These are phyloP conservation scores for Cotesia congregata DNA, from an alignment of 2,888 invertebrate genomes.

Conservation along the genomic window DNA sequence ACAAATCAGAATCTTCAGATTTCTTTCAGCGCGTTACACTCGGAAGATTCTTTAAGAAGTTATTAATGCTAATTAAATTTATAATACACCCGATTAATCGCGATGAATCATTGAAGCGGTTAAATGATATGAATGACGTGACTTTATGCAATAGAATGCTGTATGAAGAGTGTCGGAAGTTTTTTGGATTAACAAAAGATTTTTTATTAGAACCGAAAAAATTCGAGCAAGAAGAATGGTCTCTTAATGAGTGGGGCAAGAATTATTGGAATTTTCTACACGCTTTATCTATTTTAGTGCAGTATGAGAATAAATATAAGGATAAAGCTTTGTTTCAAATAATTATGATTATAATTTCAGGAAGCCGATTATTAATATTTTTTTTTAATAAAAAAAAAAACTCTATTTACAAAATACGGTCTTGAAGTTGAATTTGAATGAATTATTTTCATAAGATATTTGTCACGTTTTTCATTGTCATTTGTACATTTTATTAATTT, in stretches of 20 bases:
- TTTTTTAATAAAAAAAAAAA: background rate
- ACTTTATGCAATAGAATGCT: background rate
- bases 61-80: background rate
- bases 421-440: background rate
- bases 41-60: background rate
- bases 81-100: background rate
- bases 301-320: slow-evolving; percentile 16
- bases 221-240: background rate
- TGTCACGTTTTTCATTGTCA: background rate
- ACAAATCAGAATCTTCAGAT: background rate
- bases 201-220: background rate
- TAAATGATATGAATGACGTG: background rate
- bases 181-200: background rate
- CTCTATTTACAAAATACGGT: background rate
- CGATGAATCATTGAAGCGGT: background rate
- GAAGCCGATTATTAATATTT: background rate
- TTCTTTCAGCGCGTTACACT: background rate
- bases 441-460: background rate
- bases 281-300: background rate
- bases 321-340: background rate
- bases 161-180: background rate
- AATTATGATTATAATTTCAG: background rate
- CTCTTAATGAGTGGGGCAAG: background rate
- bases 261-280: slow-evolving; percentile 7
- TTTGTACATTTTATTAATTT: background rate